Evolutionary conservation across 2,888 invertebrate genomes (phyloP).

Genomic region (Diabrotica balteata): DNA sequence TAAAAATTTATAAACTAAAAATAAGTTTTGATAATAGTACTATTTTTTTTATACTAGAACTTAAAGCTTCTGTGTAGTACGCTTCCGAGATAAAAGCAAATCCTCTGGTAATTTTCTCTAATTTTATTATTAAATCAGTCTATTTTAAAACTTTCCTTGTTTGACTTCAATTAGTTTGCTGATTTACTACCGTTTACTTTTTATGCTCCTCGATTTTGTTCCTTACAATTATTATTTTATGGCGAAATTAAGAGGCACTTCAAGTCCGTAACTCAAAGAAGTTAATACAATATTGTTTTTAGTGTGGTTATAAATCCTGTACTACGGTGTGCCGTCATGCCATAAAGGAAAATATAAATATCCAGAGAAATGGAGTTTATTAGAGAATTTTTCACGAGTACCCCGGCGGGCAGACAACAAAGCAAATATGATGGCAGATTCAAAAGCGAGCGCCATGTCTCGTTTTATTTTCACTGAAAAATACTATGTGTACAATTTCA

Average conservation of each 20-base stretch:
- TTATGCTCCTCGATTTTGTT: too few relatives aligned
- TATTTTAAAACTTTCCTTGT: too few relatives aligned
- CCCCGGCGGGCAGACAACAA: constrained; percentile 27
- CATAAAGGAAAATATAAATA: constrained; percentile 30
- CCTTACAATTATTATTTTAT: too few relatives aligned
- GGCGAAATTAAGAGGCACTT: neutral
- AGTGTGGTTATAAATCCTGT: constrained; percentile 21
- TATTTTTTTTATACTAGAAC: too few relatives aligned
- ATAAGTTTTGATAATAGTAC: too few relatives aligned
- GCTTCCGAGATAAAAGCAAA: too few relatives aligned
- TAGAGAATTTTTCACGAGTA: constrained; percentile 27
- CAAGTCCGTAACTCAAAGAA: neutral
- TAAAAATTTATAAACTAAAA: too few relatives aligned
- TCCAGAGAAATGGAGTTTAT: constrained; percentile 29
- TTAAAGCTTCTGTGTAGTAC: too few relatives aligned
- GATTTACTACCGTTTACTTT: too few relatives aligned
- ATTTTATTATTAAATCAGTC: too few relatives aligned
- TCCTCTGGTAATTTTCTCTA: too few relatives aligned
- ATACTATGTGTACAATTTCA: constrained; percentile 32
- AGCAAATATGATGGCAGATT: constrained; percentile 28
- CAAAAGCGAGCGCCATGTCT: constrained; percentile 24
- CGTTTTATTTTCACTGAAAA: constrained; percentile 28
- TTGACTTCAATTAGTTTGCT: too few relatives aligned
- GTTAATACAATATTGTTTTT: constrained; percentile 17
- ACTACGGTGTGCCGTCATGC: constrained; percentile 16